Evolutionary conservation across 2,113 vertebrate genomes (phyloP), one percentile per base, ranked within the genome.

Genomic region (Pollimyrus isidori): DNA sequence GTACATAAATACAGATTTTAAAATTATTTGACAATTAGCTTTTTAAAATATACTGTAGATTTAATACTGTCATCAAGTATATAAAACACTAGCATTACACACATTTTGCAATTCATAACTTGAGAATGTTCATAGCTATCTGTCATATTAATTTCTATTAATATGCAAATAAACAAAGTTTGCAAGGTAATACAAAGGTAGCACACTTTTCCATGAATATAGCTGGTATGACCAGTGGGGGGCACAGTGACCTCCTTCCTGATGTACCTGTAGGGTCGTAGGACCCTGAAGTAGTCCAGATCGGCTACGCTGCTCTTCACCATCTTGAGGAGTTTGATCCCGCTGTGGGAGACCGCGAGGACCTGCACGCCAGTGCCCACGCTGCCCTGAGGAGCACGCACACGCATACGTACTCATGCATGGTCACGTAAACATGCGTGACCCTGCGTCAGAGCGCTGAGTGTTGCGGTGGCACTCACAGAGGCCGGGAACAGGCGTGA

Each of bases 401-500:
- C 11, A 82, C 2, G 30, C 42, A 88, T 46, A 73, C 45, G 90
- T 23, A 80, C 3, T 46, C 45, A 46, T 9, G 26, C 65, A 50
- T 26, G 46, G 17, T 58, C 19, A 53, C 42, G 17, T 23, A 19
- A 62, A 46, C 48, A 58, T 0, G 11, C 0, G 13, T 4, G 17
- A 15, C 19, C 65, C 17, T 45, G n/a, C n/a, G 23, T 11, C 53
- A n/a, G 58, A 2, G 13, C 86, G 46, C 53, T 42, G 17, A 65
- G 30, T 9, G 5, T 7, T 56, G 87, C 7, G 30, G 23, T 3
- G 1, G 65, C 23, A 73, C 97, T 94, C 93, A 99, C 98, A 90
- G 97, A 98, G 82, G 98, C 98, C 0, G 98, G 98, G 92, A 99
- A 99, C 88, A 99, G 96, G 11, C 98, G 96, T 5, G 97, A 98